A percentile compares a stretch with the other conserved stretches of the same genome.
These are phyloP conservation scores for Macrocentrus cingulum DNA, from an alignment of 1,140 invertebrate genomes.

Conservation along the genomic window DNA sequence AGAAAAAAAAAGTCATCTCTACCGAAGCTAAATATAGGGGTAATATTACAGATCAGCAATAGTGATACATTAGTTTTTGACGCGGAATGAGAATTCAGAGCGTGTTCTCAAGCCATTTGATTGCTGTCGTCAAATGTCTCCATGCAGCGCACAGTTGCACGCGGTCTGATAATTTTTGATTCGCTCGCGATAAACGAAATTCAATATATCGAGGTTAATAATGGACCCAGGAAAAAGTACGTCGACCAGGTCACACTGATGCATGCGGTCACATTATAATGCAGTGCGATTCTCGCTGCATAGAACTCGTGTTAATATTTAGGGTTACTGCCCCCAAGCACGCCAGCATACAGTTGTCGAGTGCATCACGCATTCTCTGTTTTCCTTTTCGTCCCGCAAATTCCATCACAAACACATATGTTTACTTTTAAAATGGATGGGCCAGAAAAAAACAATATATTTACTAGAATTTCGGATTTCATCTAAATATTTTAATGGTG, in stretches of 20 bases:
- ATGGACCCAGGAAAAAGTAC: slow-evolving; percentile 25
- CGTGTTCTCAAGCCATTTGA: not conserved
- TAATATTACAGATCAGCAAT: no score
- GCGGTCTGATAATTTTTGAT: slow-evolving; percentile 35
- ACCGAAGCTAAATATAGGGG: no score
- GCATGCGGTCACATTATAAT: slow-evolving; percentile 33
- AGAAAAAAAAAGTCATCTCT: no score
- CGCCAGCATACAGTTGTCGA: slow-evolving; percentile 34
- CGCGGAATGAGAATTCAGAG: not conserved
- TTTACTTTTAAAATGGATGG: no score
- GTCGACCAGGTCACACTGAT: slow-evolving; percentile 10
- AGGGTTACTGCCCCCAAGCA: slow-evolving; percentile 45
- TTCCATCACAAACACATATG: no score
- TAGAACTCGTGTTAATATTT: slow-evolving; percentile 49
- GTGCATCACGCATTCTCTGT: slow-evolving; percentile 41
- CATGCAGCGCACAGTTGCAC: no score
- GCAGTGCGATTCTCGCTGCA: slow-evolving; percentile 41
- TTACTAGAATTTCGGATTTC: no score
- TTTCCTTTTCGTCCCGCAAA: no score
- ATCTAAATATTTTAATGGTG: no score
- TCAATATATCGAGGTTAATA: slow-evolving; percentile 49
- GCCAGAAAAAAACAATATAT: no score
- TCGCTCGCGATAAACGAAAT: slow-evolving; percentile 44
- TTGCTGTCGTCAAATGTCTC: not conserved
- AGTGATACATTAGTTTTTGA: no score